Conservation (phyloP, 2,113 vertebrate genomes). For the Aythya baeri region DNA sequence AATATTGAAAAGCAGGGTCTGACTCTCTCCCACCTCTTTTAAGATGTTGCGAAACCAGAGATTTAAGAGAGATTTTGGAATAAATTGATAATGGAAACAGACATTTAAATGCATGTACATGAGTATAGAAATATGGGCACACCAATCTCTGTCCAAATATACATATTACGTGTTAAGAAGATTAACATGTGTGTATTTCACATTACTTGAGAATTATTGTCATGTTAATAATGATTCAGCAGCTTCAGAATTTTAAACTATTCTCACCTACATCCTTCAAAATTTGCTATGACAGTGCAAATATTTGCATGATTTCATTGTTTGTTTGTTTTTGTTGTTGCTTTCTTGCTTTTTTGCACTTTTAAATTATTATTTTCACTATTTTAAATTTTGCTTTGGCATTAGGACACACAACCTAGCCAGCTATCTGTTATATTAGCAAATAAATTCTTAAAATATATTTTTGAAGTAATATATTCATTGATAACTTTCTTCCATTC, state of each 20-base stretch:
- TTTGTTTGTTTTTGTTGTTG: neutral
- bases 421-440: neutral
- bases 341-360: neutral
- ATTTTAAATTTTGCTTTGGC: neutral
- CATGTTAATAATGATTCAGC: neutral
- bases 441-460: neutral
- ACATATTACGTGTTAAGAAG: fast-evolving
- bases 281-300: neutral
- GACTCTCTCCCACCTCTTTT: neutral
- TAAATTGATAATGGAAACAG: neutral
- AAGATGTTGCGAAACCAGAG: neutral
- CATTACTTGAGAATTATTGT: neutral
- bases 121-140: neutral
- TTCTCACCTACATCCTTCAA: neutral
- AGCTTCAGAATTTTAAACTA: neutral
- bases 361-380: neutral
- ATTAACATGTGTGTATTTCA: neutral
- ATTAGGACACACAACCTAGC: neutral
- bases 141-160: neutral
- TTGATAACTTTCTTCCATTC: neutral
- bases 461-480: neutral
- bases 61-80: neutral
- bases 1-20: neutral
- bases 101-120: neutral
- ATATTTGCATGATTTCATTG: neutral